Conservation (phyloP, 2,113 vertebrate genomes). For the Sciurus niger region DNA sequence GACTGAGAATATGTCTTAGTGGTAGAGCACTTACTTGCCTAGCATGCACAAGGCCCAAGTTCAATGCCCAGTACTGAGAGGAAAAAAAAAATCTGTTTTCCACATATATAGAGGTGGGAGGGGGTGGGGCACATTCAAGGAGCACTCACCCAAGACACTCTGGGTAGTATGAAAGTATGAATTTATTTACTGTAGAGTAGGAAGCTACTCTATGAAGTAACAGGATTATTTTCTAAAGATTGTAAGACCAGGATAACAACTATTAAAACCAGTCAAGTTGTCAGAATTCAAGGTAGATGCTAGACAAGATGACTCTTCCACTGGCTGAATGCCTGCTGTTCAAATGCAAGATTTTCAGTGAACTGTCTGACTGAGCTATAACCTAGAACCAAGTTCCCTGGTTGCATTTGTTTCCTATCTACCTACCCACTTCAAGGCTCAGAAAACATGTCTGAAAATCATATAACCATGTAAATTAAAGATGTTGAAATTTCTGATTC, state of each 20-base stretch:
- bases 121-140: too few species aligned
- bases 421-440: background rate
- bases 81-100: too few species aligned
- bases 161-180: background rate
- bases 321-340: background rate
- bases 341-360: background rate
- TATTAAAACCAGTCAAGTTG: constrained; percentile 7
- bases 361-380: background rate
- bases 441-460: constrained; percentile 21
- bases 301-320: background rate
- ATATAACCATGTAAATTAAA: background rate
- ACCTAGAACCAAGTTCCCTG: constrained; percentile 7
- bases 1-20: background rate
- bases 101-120: too few species aligned
- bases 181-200: background rate
- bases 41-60: background rate
- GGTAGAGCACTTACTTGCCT: background rate
- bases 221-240: constrained; percentile 9
- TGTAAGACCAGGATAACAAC: background rate
- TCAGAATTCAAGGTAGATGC: constrained; percentile 42
- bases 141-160: background rate
- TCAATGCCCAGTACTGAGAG: background rate
- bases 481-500: background rate
- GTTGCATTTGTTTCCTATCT: background rate
- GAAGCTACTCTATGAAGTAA: background rate